These are phyloP conservation scores for Semnornis frantzii DNA, from an alignment of 2,113 vertebrate genomes.

Conservation along the genomic window DNA sequence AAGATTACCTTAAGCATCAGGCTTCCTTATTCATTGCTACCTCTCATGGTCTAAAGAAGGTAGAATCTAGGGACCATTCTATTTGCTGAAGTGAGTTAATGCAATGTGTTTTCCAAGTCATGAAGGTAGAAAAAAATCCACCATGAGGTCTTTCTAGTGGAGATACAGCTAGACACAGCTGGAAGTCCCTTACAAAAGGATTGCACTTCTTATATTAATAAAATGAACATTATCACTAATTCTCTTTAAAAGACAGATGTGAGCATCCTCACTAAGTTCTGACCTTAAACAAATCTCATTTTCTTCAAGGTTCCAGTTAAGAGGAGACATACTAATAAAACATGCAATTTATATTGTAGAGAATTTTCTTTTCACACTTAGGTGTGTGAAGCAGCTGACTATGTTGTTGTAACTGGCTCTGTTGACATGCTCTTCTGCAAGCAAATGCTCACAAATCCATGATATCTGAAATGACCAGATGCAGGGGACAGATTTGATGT, in stretches of 20 bases:
- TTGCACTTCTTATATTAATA: background rate
- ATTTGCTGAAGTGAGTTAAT: background rate
- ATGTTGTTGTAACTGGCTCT: background rate
- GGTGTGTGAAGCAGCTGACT: background rate
- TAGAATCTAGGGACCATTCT: background rate
- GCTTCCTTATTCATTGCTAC: background rate
- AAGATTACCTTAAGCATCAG: background rate
- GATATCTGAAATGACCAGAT: background rate
- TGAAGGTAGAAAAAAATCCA: background rate
- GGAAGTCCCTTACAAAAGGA: background rate
- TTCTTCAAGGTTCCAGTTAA: background rate
- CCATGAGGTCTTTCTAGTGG: background rate
- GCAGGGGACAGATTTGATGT: background rate
- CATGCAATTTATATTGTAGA: background rate
- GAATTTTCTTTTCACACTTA: rapidly evolving
- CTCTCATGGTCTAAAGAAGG: background rate
- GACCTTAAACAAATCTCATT: background rate
- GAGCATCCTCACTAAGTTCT: background rate
- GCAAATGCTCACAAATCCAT: background rate
- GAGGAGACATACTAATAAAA: background rate
- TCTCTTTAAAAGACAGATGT: background rate
- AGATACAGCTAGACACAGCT: background rate
- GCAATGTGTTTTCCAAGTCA: background rate
- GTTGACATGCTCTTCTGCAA: background rate
- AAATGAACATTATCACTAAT: background rate